Percentiles rank a stretch among this genome's conserved stretches.
Conservation (phyloP, 2,797 vertebrate genomes). For the Danio kyathit region DNA sequence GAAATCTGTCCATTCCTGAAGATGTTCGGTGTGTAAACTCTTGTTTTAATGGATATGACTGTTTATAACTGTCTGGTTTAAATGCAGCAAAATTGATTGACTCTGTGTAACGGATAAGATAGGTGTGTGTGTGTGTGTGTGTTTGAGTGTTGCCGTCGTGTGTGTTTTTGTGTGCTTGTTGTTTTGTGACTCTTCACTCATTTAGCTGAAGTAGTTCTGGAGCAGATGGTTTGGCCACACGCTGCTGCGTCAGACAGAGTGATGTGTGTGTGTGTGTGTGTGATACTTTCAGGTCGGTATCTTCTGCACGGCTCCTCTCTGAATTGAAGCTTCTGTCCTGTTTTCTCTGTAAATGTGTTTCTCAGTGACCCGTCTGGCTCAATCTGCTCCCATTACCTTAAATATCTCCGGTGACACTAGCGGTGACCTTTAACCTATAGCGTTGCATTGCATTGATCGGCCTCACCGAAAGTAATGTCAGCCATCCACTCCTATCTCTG, state of each 20-base stretch:
- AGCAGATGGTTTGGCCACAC: conserved; percentile 78
- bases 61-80: too few relatives aligned
- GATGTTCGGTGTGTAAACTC: too few relatives aligned
- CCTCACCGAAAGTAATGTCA: conserved; percentile 69
- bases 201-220: conserved; percentile 60
- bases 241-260: conserved; percentile 67
- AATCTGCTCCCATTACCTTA: conserved; percentile 72
- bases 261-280: conserved; percentile 52
- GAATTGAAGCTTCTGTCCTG: conserved; percentile 28
- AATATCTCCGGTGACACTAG: conserved; percentile 62
- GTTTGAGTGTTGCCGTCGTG: too few relatives aligned
- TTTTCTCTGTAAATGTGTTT: conserved; percentile 64
- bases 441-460: conserved; percentile 60
- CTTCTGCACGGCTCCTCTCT: conserved; percentile 41
- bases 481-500: conserved; percentile 74
- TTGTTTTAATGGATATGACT: too few relatives aligned
- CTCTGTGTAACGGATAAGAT: too few relatives aligned
- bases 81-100: too few relatives aligned
- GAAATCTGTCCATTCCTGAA: too few relatives aligned
- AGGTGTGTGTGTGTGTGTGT: too few relatives aligned
- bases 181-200: conserved; percentile 40
- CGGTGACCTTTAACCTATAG: conserved; percentile 71
- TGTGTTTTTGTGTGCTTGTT: background rate
- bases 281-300: conserved; percentile 40
- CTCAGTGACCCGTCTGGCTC: conserved; percentile 53